A percentile compares a stretch with the other conserved stretches of the same genome.
These are phyloP conservation scores for Bombus terrestris DNA, from an alignment of 1,140 invertebrate species.

Conservation along the genomic window DNA sequence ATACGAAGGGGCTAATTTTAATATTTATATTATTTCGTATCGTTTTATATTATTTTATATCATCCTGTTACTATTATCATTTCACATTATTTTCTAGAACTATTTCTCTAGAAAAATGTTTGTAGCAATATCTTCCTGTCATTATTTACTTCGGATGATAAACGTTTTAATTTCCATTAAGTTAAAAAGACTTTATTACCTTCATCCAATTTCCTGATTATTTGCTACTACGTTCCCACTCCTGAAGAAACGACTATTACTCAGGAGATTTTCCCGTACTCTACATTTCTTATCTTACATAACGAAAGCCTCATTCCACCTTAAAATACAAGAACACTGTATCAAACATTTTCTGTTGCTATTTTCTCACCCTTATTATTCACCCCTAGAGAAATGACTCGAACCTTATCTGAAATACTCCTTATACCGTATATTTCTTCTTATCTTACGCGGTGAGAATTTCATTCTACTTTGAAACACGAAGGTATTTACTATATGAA, in stretches of 20 bases:
- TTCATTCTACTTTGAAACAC: background rate
- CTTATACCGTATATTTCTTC: background rate
- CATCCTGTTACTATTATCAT: too few species aligned
- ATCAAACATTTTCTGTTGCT: background rate
- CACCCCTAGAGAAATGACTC: slow-evolving; percentile 3
- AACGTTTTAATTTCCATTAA: background rate
- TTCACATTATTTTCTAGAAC: background rate
- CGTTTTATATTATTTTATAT: too few species aligned
- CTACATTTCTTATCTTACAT: background rate
- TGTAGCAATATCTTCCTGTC: background rate
- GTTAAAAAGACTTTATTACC: background rate
- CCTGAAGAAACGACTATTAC: background rate
- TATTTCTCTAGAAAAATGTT: background rate
- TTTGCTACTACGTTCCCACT: background rate
- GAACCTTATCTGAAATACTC: background rate
- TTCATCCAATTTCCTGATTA: background rate
- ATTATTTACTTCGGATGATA: background rate
- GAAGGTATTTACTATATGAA: background rate
- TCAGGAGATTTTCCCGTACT: background rate
- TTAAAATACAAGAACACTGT: background rate
- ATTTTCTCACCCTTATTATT: slow-evolving; percentile 18
- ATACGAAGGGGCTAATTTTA: too few species aligned
- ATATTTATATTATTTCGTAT: too few species aligned
- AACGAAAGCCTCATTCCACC: background rate
- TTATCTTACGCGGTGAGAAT: background rate